These are phyloP conservation scores for Cygnus olor DNA, from an alignment of 2,797 vertebrate species.

Conservation along the genomic window DNA sequence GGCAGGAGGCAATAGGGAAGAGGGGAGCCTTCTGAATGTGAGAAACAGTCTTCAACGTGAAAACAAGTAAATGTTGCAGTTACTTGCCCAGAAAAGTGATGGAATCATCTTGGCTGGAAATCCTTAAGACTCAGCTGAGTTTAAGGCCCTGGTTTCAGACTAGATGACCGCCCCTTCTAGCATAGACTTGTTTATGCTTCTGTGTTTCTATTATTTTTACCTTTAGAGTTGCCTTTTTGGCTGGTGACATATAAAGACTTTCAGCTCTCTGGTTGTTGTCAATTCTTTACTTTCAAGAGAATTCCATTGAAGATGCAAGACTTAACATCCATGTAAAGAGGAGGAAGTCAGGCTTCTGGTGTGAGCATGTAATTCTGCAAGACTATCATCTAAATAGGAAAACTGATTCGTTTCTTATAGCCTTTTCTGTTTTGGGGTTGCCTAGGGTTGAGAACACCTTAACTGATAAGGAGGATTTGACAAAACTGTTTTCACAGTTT, in stretches of 20 bases:
- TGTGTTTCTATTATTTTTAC: not conserved
- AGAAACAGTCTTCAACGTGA: not conserved
- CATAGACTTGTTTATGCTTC: not conserved
- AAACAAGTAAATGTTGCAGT: not conserved
- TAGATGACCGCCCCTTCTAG: not conserved
- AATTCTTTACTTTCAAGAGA: not conserved
- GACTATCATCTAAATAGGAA: not conserved
- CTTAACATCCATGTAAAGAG: not conserved
- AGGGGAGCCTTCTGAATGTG: not conserved
- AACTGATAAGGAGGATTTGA: not conserved
- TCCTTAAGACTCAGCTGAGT: not conserved
- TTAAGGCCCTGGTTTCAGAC: not conserved
- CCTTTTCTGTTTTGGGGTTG: not conserved
- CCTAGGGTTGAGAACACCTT: not conserved
- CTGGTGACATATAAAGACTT: not conserved
- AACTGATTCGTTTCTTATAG: not conserved
- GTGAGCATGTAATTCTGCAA: not conserved
- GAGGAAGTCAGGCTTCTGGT: not conserved
- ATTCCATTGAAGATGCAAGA: not conserved
- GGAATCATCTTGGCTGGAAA: not conserved
- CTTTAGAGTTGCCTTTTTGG: not conserved
- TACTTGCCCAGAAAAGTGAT: not conserved
- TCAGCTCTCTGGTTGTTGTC: not conserved
- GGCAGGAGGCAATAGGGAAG: not conserved
- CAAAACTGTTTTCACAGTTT: not conserved